These are phyloP conservation scores for Lepus americanus DNA, from an alignment of 2,113 vertebrate species.

Conservation along the genomic window DNA sequence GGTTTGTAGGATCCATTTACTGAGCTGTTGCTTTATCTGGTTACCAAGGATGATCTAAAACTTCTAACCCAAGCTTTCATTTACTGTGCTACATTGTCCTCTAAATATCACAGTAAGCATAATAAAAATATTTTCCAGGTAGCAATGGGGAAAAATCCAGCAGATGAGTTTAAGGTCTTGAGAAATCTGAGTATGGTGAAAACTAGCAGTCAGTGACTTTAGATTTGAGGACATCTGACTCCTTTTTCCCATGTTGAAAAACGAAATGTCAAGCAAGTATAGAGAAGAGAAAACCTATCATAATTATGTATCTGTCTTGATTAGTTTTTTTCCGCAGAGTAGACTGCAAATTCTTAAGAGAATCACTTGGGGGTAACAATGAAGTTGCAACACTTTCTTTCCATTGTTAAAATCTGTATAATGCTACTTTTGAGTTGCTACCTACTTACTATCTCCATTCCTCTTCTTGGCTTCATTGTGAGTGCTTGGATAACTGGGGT, in stretches of 20 bases:
- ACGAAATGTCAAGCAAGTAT: too few species aligned
- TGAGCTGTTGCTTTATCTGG: conserved; percentile 28
- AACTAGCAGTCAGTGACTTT: neutral
- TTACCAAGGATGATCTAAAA: neutral
- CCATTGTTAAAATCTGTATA: neutral
- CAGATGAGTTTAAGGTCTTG: neutral
- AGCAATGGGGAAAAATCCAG: neutral
- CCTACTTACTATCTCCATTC: neutral
- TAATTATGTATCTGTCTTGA: neutral
- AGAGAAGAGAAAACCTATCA: neutral
- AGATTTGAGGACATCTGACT: neutral
- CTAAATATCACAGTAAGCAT: conserved; percentile 39
- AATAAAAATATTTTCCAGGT: conserved; percentile 37
- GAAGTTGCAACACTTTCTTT: rapidly evolving
- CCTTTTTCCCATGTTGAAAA: neutral
- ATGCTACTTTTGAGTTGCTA: neutral
- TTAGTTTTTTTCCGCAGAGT: neutral
- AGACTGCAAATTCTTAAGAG: conserved; percentile 35
- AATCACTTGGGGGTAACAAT: conserved; percentile 18
- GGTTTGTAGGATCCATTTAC: neutral
- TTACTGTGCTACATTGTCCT: conserved; percentile 18
- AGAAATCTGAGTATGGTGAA: neutral
- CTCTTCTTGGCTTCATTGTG: neutral
- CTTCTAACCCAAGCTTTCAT: conserved; percentile 17
- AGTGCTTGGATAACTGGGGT: neutral